Percentiles rank a stretch among this genome's conserved stretches.
phyloP scores from a whole-genome alignment of 2,113 vertebrate species.

The Pogonocichla stellata region DNA sequence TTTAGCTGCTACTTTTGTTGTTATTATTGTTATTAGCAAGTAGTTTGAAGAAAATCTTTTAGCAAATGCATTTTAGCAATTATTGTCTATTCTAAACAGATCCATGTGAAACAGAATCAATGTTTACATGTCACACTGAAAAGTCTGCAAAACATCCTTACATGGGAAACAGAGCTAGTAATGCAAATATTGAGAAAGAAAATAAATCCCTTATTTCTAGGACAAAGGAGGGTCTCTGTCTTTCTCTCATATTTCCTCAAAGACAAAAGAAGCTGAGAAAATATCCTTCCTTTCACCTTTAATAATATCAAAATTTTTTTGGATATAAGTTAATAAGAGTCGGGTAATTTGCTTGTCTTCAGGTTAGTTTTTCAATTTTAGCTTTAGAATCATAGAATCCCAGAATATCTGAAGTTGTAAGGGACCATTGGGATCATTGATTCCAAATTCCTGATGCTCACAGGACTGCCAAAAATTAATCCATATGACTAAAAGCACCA shows the following conservation, averaged over 20 bases:
- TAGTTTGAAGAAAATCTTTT: background rate
- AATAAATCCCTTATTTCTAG: background rate
- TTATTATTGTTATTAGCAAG: background rate
- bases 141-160: background rate
- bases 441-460: background rate
- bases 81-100: background rate
- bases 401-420: background rate
- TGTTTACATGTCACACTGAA: background rate
- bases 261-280: background rate
- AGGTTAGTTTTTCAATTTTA: background rate
- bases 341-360: background rate
- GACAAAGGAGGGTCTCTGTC: background rate
- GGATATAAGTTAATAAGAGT: fast-evolving
- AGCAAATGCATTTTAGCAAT: background rate
- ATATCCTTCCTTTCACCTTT: background rate
- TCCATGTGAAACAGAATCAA: background rate
- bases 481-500: background rate
- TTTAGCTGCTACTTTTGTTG: background rate
- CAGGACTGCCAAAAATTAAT: background rate
- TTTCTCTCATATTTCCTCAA: background rate
- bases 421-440: fast-evolving
- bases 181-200: background rate
- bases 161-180: background rate
- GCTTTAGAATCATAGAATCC: background rate
- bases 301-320: fast-evolving